Evolutionary conservation across 2,797 vertebrate genomes (phyloP).

Genomic region (Bothrops alternatus): DNA sequence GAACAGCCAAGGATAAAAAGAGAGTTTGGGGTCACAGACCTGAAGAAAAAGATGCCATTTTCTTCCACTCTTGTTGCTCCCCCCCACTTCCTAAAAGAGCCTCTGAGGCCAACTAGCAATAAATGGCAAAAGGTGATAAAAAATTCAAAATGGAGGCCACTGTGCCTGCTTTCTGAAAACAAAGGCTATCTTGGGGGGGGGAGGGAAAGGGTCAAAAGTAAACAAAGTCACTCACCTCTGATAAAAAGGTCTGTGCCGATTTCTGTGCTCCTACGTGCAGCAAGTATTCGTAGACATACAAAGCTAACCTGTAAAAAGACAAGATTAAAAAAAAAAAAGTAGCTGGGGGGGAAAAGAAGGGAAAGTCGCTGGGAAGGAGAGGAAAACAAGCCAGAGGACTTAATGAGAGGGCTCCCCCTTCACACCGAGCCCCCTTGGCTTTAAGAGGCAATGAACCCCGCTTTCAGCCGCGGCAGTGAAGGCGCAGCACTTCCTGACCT

Average conservation of each 20-base stretch:
- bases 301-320: constrained; percentile 80
- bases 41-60: not conserved
- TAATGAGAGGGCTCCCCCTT: not conserved
- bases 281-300: constrained; percentile 97
- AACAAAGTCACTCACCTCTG: constrained; percentile 83
- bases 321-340: not conserved
- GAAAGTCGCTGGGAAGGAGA: not conserved
- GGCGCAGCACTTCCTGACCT: constrained; percentile 11
- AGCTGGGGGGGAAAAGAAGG: not conserved
- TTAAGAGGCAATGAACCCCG: not conserved
- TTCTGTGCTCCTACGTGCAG: constrained; percentile 98
- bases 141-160: constrained; percentile 75
- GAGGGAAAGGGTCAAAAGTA: constrained; percentile 55
- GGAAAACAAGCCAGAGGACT: not conserved
- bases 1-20: constrained; percentile 38
- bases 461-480: not conserved
- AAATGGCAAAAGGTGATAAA: constrained; percentile 75
- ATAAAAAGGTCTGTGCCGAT: constrained; percentile 98
- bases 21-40: constrained; percentile 12
- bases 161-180: constrained; percentile 68
- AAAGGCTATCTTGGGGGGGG: constrained; percentile 62
- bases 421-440: not conserved
- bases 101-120: constrained; percentile 63
- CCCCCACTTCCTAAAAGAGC: not conserved
- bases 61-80: not conserved